Base-by-base conservation (phyloP, 2,888 invertebrate species). In the Scelioninae gen. 1 region DNA sequence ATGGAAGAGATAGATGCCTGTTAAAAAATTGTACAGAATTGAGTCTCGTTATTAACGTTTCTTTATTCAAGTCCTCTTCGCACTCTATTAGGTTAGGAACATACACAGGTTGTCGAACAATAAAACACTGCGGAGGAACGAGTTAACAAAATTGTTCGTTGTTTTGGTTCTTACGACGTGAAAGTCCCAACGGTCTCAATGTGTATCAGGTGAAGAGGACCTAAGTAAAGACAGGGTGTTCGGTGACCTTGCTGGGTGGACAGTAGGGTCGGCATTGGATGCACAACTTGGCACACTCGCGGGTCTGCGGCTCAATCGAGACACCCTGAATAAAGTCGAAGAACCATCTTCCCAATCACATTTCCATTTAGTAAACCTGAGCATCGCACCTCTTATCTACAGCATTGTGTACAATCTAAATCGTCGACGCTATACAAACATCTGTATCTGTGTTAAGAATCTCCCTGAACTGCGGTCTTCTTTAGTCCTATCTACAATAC, bases 31-130 rank as follows among this genome's bases (percentile, higher is more conserved):
- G 29, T 72, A 60, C 71, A 81, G 47, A 43, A 34, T 45, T 38
- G 29, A 32, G 47, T 81, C 68, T 60, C 79, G 60, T 82, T 74
- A 34, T 55, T 55, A 77, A 77, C 16, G 43, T 82, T 23, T 78
- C 82, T 82, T 82, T 82, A 82, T 82, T 82, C 74, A 82, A 82
- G 82, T 82, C 82, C 82, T 82, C 83, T 83, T 75, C 78, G 55
- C 56, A 63, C 62, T 82, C 62, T 66, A 49, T 68, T 49, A 38
- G 16, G 32, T 2, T 47, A 77, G 63, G 62, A 74, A 69, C 82
- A 82, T 72, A 72, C 68, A 82, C 69, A 75, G 40, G 16, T 75
- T 71, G 55, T 62, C 53, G 23, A 74, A 56, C 38, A 63, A 34
- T 45, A 49, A 23, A 53, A 32, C 63, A 56, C 75, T 69, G 51